phyloP scores from a whole-genome alignment of 30 jellyfish, hydroid and myxozoan genomes.

The Mastigias papua region DNA sequence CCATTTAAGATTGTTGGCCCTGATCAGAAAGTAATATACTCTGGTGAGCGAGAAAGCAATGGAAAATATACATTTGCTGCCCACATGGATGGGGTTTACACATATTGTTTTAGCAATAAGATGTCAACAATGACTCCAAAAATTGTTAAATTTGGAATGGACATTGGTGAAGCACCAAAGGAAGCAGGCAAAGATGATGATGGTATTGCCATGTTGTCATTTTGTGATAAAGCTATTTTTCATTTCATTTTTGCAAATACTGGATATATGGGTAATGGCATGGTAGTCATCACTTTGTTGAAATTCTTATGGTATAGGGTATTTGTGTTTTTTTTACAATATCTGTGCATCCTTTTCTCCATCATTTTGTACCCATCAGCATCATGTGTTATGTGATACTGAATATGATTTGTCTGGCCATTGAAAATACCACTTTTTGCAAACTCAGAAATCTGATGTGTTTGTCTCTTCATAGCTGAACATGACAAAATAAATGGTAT shows the following conservation, averaged over 20 bases:
- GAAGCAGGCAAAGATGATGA: conserved; percentile 98
- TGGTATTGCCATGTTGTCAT: conserved; percentile 51
- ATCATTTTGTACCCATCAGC: too few relatives aligned
- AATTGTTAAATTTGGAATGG: conserved; percentile 98
- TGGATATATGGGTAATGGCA: too few relatives aligned
- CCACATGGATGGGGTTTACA: conserved; percentile 98
- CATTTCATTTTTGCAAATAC: too few relatives aligned
- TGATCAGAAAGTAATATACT: conserved; percentile 92
- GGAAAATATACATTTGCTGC: conserved; percentile 99
- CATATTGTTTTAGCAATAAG: conserved; percentile 97
- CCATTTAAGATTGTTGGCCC: conserved; percentile 97
- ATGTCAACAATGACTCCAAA: conserved; percentile 99
- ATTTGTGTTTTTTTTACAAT: too few relatives aligned
- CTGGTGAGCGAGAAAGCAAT: conserved; percentile 98
- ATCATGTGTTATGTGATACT: too few relatives aligned
- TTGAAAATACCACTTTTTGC: too few relatives aligned
- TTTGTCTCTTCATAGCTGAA: conserved; percentile 69
- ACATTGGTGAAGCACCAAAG: conserved; percentile 99
- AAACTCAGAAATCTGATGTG: too few relatives aligned
- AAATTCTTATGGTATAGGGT: too few relatives aligned
- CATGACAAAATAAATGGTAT: conserved; percentile 94
- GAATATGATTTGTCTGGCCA: too few relatives aligned
- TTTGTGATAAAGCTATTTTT: not conserved
- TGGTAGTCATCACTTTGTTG: too few relatives aligned
- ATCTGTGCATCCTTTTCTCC: too few relatives aligned